These are phyloP conservation scores for Emys orbicularis DNA, from an alignment of 2,797 vertebrate genomes.

Conservation along the genomic window DNA sequence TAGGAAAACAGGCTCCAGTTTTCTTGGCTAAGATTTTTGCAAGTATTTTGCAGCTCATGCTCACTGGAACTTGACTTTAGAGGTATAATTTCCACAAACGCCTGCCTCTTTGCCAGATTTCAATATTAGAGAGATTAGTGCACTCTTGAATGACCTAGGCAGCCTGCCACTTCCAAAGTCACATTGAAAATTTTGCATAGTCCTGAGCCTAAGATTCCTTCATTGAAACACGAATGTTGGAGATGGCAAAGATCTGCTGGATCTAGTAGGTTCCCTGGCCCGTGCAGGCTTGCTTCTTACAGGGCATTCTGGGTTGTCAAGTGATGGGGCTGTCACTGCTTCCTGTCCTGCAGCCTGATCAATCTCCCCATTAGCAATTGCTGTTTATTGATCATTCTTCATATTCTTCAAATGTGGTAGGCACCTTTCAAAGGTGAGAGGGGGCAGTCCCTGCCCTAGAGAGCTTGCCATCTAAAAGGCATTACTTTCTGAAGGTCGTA, in stretches of 20 bases:
- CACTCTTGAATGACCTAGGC: not conserved
- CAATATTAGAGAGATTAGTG: rapidly evolving
- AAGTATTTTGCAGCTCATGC: not conserved
- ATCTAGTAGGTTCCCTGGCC: rapidly evolving
- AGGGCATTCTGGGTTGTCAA: not conserved
- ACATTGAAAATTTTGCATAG: rapidly evolving
- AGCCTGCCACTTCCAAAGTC: not conserved
- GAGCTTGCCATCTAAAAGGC: not conserved
- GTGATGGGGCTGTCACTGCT: not conserved
- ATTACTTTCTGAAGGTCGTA: not conserved
- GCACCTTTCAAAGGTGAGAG: not conserved
- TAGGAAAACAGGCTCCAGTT: not conserved
- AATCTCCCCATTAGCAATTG: not conserved
- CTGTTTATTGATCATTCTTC: not conserved
- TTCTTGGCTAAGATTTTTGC: constrained; percentile 17
- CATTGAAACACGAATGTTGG: rapidly evolving
- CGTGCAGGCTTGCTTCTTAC: not conserved
- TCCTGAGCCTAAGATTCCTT: not conserved
- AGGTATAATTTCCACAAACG: not conserved
- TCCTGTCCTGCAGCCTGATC: not conserved
- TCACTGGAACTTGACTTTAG: not conserved
- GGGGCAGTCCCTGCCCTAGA: not conserved
- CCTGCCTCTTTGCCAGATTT: not conserved
- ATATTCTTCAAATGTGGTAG: not conserved
- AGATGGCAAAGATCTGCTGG: rapidly evolving